A percentile compares a stretch with the other conserved stretches of the same genome.
phyloP scores from a whole-genome alignment of 2,888 invertebrate genomes.

The Conomelus anceps region DNA sequence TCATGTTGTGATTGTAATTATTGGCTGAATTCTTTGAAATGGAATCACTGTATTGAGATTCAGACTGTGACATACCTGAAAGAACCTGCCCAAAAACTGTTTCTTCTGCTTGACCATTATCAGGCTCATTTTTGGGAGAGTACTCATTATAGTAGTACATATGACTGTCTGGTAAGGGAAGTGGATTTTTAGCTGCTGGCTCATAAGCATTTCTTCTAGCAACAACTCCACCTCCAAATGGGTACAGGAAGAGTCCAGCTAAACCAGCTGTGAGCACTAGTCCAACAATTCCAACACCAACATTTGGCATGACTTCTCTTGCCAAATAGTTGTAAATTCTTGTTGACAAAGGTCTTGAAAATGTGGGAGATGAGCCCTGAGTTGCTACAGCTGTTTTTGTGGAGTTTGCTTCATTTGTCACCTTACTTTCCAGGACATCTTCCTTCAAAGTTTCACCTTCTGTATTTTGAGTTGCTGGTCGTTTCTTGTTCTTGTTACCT shows the following conservation, averaged over 20 bases:
- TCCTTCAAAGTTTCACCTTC: slow-evolving; percentile 17
- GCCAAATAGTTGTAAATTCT: slow-evolving; percentile 71
- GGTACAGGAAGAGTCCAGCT: slow-evolving; percentile 70
- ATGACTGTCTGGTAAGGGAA: slow-evolving; percentile 29
- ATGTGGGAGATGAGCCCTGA: slow-evolving; percentile 30
- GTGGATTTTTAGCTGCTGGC: slow-evolving; percentile 29
- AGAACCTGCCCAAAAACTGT: slow-evolving; percentile 68
- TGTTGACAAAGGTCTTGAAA: slow-evolving; percentile 57
- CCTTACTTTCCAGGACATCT: slow-evolving; percentile 42
- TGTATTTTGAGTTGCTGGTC: slow-evolving; percentile 40
- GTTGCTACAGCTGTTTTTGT: slow-evolving; percentile 39
- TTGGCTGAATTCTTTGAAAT: slow-evolving; percentile 3
- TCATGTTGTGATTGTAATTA: not conserved
- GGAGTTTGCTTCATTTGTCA: slow-evolving; percentile 42
- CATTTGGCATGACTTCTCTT: slow-evolving; percentile 72
- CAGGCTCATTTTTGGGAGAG: slow-evolving; percentile 42
- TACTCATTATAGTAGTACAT: slow-evolving; percentile 61
- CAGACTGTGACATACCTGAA: slow-evolving; percentile 54
- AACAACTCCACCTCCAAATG: slow-evolving; percentile 57
- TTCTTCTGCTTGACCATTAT: slow-evolving; percentile 59
- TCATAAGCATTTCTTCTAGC: slow-evolving; percentile 33
- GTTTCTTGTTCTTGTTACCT: slow-evolving; percentile 34
- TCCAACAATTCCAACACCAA: slow-evolving; percentile 69
- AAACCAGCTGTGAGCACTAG: slow-evolving; percentile 65
- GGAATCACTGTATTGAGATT: slow-evolving; percentile 16